Evolutionary conservation across 2,888 invertebrate genomes (phyloP).

Genomic region (Epinotia demarniana): DNA sequence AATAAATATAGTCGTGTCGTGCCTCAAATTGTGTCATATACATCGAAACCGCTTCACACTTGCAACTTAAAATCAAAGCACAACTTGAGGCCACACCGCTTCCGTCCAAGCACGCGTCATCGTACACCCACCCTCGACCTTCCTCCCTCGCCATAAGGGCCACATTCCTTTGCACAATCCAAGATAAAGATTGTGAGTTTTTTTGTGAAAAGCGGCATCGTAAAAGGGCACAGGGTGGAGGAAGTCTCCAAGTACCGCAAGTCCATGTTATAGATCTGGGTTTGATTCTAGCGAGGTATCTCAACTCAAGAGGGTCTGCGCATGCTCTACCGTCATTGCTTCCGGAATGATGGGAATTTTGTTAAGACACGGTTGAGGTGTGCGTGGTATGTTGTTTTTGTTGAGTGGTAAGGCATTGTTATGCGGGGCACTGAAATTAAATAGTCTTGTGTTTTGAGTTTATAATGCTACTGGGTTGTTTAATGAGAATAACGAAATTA

Average conservation of each 20-base stretch:
- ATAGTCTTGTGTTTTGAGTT: not conserved
- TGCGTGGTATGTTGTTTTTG: not conserved
- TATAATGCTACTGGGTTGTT: not conserved
- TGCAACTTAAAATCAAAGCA: conserved; percentile 18
- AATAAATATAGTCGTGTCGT: too few relatives aligned
- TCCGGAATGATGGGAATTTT: conserved; percentile 7
- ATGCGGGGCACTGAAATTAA: not conserved
- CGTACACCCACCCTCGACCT: conserved; percentile 21
- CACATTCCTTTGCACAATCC: not conserved
- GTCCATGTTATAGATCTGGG: conserved; percentile 35
- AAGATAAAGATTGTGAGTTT: conserved; percentile 42
- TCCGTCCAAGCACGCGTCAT: conserved; percentile 33
- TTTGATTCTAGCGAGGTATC: conserved; percentile 32
- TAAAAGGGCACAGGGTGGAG: conserved; percentile 38
- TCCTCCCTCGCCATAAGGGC: conserved; percentile 6
- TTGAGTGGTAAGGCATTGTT: conserved; percentile 1
- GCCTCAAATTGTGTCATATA: not conserved
- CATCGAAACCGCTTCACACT: conserved; percentile 10
- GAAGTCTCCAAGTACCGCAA: conserved; percentile 37
- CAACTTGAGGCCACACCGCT: conserved; percentile 41
- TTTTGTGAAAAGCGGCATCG: conserved; percentile 36
- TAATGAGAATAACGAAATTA: too few relatives aligned
- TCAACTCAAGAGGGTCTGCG: conserved; percentile 21
- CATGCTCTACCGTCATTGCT: not conserved
- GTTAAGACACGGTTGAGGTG: not conserved